Evolutionary conservation across 1,140 invertebrate genomes (phyloP), one percentile per base, ranked within the genome.

Genomic region (Rhynchophorus ferrugineus): DNA sequence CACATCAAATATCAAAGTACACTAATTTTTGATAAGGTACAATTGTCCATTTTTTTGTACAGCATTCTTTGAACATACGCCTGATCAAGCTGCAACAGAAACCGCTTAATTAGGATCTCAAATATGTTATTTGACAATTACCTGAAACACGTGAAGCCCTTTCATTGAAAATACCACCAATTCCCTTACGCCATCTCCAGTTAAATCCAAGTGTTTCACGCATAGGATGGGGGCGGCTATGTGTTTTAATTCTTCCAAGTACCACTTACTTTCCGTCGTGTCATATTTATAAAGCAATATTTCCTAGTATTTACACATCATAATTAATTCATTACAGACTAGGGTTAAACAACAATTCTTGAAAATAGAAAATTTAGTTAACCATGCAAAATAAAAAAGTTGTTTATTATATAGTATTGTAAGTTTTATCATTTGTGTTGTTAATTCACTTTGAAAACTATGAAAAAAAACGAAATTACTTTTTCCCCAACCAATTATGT

Each of bases 71-170:
- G 63, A 7, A 67, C 48, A 39, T 64, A 61, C 22, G 46, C 37
- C 24, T 62, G 59, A 61, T 73, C 63, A 54, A 71, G 66, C 70
- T 73, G 20, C 48, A 58, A 63, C 18, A 60, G 17, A 46, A 43
- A 21, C 11, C 17, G 29, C 19, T 21, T 50, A n/a, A n/a, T n/a
- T n/a, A n/a, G n/a, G n/a, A n/a, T 20, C 33, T 18, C 16, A 2
- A 3, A 33, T 3, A 33, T 36, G 13, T 18, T 21, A 8, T 45
- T 55, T 49, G 38, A 44, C 14, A 56, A 16, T 52, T 65, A 82
- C 80, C 73, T 84, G 82, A 61, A 85, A 69, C 59, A 86, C 76
- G 62, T 84, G 81, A 11, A 86, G 69, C 38, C 83, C 83, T 61
- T 77, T 77, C 60, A 81, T 72, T 1, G 83, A 83, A 14, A 83